Evolutionary conservation across 2,113 vertebrate genomes (phyloP).

Genomic region (Dryoscopus gambensis): DNA sequence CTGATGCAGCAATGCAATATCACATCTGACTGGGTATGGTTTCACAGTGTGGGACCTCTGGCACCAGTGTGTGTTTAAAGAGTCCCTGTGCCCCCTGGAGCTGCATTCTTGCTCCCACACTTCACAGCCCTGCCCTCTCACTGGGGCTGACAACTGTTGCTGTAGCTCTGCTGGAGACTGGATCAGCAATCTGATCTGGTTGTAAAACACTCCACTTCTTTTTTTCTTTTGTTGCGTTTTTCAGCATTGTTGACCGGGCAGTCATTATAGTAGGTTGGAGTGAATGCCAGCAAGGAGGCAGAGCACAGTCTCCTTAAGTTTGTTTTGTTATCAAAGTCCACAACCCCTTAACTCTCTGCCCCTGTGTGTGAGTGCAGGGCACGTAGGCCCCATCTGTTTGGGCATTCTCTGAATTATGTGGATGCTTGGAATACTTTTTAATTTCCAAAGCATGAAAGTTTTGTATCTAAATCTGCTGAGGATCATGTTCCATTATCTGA

Average conservation of each 20-base stretch:
- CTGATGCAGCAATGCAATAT: neutral
- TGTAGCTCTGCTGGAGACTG: neutral
- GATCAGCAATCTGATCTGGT: neutral
- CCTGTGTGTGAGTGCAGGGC: neutral
- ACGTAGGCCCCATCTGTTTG: neutral
- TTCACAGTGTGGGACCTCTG: conserved; percentile 42
- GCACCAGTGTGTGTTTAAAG: neutral
- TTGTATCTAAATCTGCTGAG: neutral
- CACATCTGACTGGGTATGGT: neutral
- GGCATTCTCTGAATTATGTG: neutral
- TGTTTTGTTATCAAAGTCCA: neutral
- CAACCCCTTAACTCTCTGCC: neutral
- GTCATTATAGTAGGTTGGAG: neutral
- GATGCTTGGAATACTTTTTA: conserved; percentile 7
- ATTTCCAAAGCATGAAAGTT: conserved; percentile 13
- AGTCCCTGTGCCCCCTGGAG: neutral
- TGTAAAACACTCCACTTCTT: neutral
- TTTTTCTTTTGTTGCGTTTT: neutral
- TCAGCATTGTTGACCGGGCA: neutral
- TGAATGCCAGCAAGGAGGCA: neutral
- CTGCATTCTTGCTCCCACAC: conserved; percentile 44
- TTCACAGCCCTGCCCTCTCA: neutral
- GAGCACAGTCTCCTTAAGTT: neutral
- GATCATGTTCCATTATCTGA: neutral
- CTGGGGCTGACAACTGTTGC: conserved; percentile 48